These are phyloP conservation scores for Eulemur albifrons DNA, from an alignment of 2,797 vertebrate genomes.

Conservation along the genomic window DNA sequence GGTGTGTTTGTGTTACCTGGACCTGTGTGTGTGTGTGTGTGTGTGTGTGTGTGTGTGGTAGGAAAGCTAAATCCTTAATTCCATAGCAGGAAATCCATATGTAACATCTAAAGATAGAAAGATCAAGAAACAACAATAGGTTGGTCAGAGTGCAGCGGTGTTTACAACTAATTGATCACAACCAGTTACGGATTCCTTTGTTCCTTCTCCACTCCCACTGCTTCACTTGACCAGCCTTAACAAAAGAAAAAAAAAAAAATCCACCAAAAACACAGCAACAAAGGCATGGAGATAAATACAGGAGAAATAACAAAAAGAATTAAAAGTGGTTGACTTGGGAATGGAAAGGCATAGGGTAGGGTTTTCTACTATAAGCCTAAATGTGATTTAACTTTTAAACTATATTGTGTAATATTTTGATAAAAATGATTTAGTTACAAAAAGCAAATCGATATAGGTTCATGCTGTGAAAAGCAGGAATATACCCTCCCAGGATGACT, in stretches of 20 bases:
- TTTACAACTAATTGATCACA: too few species aligned
- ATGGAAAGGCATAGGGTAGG: not conserved
- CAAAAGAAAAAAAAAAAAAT: too few species aligned
- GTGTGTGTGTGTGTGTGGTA: accelerated
- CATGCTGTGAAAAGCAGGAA: not conserved
- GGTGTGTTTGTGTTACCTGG: not conserved
- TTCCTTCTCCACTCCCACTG: too few species aligned
- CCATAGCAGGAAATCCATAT: not conserved
- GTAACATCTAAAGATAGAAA: not conserved
- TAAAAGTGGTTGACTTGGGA: not conserved
- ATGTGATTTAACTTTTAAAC: not conserved
- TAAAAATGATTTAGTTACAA: not conserved
- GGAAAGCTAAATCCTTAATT: not conserved
- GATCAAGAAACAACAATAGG: not conserved
- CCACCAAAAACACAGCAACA: not conserved
- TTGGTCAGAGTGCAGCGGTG: too few species aligned
- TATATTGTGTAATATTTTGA: not conserved
- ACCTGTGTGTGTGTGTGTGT: not conserved
- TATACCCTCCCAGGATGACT: not conserved
- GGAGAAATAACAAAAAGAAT: not conserved
- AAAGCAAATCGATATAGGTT: not conserved
- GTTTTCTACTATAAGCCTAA: not conserved
- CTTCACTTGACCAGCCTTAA: too few species aligned
- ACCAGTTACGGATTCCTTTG: too few species aligned
- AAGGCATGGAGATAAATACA: not conserved